Conservation (phyloP, 2,797 vertebrate species). For the Lepus oiostolus region DNA sequence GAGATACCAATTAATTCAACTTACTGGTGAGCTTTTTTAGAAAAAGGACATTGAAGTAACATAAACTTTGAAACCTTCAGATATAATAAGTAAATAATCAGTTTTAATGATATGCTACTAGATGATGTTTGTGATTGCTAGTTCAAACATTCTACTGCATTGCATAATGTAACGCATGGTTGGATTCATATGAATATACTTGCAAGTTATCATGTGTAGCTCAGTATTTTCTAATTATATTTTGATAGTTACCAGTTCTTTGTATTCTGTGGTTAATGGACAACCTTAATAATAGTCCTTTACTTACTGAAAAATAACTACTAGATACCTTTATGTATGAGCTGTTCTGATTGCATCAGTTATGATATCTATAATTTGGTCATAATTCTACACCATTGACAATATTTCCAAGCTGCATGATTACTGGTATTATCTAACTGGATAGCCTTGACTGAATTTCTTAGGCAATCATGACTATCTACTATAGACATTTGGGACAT, state of each 20-base stretch:
- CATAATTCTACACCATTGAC: conserved; percentile 39
- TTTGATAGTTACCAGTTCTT: conserved; percentile 32
- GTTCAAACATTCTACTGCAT: not conserved
- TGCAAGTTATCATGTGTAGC: not conserved
- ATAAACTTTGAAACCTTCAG: not conserved
- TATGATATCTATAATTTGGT: conserved; percentile 53
- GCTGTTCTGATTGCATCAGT: conserved; percentile 50
- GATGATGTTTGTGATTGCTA: not conserved
- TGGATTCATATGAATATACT: not conserved
- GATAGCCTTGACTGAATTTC: conserved; percentile 35
- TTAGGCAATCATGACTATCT: conserved; percentile 63
- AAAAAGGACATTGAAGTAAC: not conserved
- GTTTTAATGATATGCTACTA: conserved; percentile 29
- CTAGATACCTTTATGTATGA: conserved; percentile 19
- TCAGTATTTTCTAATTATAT: conserved; percentile 78
- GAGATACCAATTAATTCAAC: not conserved
- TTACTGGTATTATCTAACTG: conserved; percentile 60
- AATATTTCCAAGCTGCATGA: conserved; percentile 51
- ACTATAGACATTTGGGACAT: conserved; percentile 31
- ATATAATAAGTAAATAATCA: conserved; percentile 62
- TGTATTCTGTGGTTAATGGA: conserved; percentile 64
- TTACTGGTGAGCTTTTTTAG: not conserved
- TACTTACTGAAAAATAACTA: conserved; percentile 63
- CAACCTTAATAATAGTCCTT: conserved; percentile 59
- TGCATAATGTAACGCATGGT: not conserved